Base-by-base conservation (phyloP, 1,140 invertebrate species). In the Caenorhabditis tropicalis region DNA sequence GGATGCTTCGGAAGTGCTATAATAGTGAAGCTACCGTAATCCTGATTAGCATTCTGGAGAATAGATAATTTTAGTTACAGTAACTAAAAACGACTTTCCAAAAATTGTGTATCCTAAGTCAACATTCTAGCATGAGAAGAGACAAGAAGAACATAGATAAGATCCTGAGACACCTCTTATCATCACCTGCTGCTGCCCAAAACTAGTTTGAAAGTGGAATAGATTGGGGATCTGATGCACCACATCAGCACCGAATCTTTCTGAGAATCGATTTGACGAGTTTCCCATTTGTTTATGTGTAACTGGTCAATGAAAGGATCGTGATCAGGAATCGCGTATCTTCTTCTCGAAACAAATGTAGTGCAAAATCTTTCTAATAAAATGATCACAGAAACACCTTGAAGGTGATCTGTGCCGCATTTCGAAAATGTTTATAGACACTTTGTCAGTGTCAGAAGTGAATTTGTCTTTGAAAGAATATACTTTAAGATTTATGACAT, bases 161-260 rank as follows among this genome's bases (percentile, higher is more conserved):
- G 58, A 65, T 65, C 58, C 58, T 65, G 58, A 65, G 33, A 65
- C 33, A 7, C 21, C 53, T n/a, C 24, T 65, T 65, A 65, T 65
- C 58, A 65, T 27, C 36, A 74, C 65, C 65, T 74, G 33, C 5
- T 15, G 36, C 9, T 7, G 31, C 6, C 15, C 6, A 43, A 19
- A 74, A 74, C 65, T 43, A 74, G 65, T 74, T 74, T 46, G 12
- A 24, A 15, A 1, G 58, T 10, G n/a, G n/a, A n/a, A 36, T 3
- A 16, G 16, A 65, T 36, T 33, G 58, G 58, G 58, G 31, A 16
- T 65, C 58, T 65, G 15, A 65, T 65, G 58, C 58, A 65, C 58
- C 31, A 36, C 29, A 65, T 65, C 58, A 65, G 58, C 58, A 65
- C 58, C 31, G 58, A 5, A 58, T 29, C 16, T 58, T 10, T 58